Percentiles rank a stretch among this genome's conserved stretches.
Conservation (phyloP, 2,888 invertebrate genomes). For the Hirtodrosophila cameraria region DNA sequence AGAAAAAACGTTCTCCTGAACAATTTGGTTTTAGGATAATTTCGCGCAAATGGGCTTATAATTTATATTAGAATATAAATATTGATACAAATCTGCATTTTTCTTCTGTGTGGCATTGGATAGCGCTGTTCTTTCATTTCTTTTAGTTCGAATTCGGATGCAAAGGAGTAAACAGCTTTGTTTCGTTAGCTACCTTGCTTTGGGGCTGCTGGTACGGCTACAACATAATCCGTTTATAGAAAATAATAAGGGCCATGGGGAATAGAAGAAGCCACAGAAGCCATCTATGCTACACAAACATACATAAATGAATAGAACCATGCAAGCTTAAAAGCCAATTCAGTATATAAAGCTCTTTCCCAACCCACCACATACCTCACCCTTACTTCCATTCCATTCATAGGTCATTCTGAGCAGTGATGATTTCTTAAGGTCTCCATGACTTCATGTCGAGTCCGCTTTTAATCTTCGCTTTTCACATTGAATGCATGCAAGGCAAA, state of each 20-base stretch:
- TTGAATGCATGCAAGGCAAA: background rate
- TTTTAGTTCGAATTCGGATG: background rate
- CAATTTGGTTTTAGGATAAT: too few species aligned
- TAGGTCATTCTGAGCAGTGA: background rate
- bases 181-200: background rate
- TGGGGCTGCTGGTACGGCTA: slow-evolving; percentile 8
- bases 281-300: slow-evolving; percentile 43
- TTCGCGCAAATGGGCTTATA: too few species aligned
- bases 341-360: background rate
- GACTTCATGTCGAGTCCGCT: slow-evolving; percentile 11
- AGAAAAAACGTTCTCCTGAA: too few species aligned
- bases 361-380: background rate
- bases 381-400: too few species aligned
- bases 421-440: slow-evolving; percentile 5
- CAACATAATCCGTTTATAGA: slow-evolving; percentile 60
- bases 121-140: background rate
- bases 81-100: too few species aligned
- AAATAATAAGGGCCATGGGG: slow-evolving; percentile 50
- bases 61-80: too few species aligned
- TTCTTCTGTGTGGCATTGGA: too few species aligned
- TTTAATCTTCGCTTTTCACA: slow-evolving; percentile 1
- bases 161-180: background rate
- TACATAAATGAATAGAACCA: slow-evolving; percentile 39
- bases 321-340: slow-evolving; percentile 9
- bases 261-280: slow-evolving; percentile 54